Conservation (phyloP, 2,113 vertebrate genomes). For the Siniperca knerii region DNA sequence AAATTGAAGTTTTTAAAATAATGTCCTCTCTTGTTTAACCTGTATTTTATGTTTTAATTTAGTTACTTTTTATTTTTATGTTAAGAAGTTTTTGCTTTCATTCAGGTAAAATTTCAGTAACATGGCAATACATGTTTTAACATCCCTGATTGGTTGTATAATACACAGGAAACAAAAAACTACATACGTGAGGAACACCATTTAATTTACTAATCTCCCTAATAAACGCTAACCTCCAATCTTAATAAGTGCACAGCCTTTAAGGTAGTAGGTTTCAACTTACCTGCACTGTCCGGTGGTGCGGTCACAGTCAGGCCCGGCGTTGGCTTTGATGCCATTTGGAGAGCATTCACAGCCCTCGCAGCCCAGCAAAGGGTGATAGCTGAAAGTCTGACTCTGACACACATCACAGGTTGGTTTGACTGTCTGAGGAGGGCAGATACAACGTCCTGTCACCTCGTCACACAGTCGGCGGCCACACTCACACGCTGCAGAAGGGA, state of each 20-base stretch:
- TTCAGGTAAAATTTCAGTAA: neutral
- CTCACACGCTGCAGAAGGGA: conserved; percentile 83
- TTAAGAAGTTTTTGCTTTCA: neutral
- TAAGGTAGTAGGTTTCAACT: conserved; percentile 52
- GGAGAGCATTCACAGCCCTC: conserved; percentile 90
- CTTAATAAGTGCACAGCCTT: neutral
- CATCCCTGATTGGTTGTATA: neutral
- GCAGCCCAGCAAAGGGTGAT: conserved; percentile 91
- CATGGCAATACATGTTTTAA: neutral
- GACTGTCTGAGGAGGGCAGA: conserved; percentile 91
- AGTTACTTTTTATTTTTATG: neutral
- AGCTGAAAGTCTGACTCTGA: conserved; percentile 87
- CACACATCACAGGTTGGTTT: conserved; percentile 89
- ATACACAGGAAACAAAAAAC: neutral
- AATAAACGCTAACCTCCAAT: neutral
- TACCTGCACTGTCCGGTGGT: conserved; percentile 91
- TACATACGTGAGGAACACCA: neutral
- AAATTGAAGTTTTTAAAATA: neutral
- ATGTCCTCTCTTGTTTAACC: neutral
- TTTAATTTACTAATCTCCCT: neutral
- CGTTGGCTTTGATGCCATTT: conserved; percentile 74
- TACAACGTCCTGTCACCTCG: conserved; percentile 89
- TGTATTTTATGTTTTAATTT: neutral
- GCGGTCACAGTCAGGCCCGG: conserved; percentile 84
- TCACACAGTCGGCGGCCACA: conserved; percentile 91